Base-by-base conservation (phyloP, 2,888 invertebrate species). In the Athalia circularis region DNA sequence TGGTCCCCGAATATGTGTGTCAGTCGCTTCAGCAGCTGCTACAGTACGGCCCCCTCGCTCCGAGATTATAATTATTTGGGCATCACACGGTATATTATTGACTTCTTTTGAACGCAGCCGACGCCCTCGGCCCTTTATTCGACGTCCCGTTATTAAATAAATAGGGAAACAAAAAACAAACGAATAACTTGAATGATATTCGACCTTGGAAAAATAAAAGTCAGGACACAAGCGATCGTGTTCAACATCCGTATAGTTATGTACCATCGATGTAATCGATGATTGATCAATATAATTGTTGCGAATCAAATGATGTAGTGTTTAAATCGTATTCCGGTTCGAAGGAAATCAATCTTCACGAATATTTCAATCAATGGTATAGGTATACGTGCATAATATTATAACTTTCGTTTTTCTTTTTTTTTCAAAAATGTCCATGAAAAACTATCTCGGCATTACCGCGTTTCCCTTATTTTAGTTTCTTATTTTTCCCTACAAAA, bases 1-100 rank as follows among this genome's bases (percentile, higher is more conserved):
- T 75, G 52, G 13, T 48, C 75, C 48, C 52, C 75, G 75, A 29
- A 29, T 75, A 75, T 75, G 75, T 75, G n/a, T 75, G 75, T 75
- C 75, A 75, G 75, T 62, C 59, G 64, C 48, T 48, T 50, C 61
- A 54, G 29, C 29, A 29, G 29, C 29, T 29, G 29, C 29, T 29
- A 29, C 2, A 29, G 29, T 29, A 29, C 29, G 74, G 52, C 52
- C 75, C 64, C 68, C 62, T 50, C 61, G 59, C 15, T 72, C 57
- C 13, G 47, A 57, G 59, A 72, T 50, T 15, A 54, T 3, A 29
- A 29, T 29, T 8, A 54, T 29, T 13, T 59, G 57, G 47, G 59
- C 15, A 72, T 59, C 59, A 59, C 29, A n/a, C 47, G 57, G 59
- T 15, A 59, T 72, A 45, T 57, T 59, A 11, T 45, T 8, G n/a